Percentiles rank a stretch among this genome's conserved stretches.
Evolutionary conservation across 2,888 invertebrate species (phyloP).

Genomic region (Holacanthella duospinosa): DNA sequence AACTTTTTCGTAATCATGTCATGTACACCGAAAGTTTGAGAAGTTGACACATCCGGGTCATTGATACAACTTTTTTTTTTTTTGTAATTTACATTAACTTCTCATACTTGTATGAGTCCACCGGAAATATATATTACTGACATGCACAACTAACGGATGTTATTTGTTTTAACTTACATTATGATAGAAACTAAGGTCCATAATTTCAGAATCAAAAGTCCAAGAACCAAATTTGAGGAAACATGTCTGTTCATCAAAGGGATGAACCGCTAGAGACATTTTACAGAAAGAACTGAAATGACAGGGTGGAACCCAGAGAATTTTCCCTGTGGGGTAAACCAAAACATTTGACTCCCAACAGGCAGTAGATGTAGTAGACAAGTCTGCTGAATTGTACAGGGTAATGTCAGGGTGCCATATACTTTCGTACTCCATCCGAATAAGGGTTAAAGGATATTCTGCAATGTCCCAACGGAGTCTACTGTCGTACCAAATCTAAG

Average conservation of each 20-base stretch:
- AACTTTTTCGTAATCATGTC: not conserved
- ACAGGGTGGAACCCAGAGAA: constrained; percentile 27
- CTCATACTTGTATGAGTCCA: too few relatives aligned
- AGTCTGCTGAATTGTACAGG: constrained; percentile 25
- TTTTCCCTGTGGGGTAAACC: constrained; percentile 18
- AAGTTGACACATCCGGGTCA: too few relatives aligned
- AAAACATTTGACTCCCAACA: constrained; percentile 23
- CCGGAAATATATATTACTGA: too few relatives aligned
- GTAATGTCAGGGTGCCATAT: constrained; percentile 29
- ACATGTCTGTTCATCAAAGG: constrained; percentile 25
- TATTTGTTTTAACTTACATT: too few relatives aligned
- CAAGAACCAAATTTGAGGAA: constrained; percentile 27
- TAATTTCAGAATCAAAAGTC: constrained; percentile 24
- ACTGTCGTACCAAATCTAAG: constrained; percentile 21
- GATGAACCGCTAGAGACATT: constrained; percentile 14
- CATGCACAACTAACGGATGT: too few relatives aligned
- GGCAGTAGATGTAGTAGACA: constrained; percentile 4
- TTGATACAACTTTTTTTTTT: too few relatives aligned
- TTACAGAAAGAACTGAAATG: constrained; percentile 22
- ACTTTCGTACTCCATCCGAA: constrained; percentile 19
- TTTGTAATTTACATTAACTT: too few relatives aligned
- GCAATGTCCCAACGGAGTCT: constrained; percentile 22
- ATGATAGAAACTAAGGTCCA: constrained; percentile 22
- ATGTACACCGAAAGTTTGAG: too few relatives aligned
- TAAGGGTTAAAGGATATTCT: constrained; percentile 16